Base-by-base conservation (phyloP, 2,797 vertebrate species). In the Leptatherina wallacei region DNA sequence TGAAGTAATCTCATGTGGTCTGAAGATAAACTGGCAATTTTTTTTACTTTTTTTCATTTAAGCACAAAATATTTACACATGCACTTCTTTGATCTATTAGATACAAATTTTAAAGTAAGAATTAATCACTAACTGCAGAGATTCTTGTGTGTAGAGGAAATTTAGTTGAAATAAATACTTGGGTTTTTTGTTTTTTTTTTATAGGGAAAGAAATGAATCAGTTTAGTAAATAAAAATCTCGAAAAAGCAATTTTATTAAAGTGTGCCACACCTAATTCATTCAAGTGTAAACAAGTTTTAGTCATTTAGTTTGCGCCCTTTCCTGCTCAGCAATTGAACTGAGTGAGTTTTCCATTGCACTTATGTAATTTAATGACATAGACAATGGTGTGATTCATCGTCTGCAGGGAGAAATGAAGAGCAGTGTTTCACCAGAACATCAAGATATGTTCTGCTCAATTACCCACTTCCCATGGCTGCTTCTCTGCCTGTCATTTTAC, bases 341-440 rank as follows among this genome's bases (percentile, higher is more conserved):
- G 85, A 92, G 83, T 79, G 80, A 83, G 69, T 91, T 91, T 86
- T 91, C 79, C 83, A 59, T 67, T 73, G 85, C 65, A 75, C 87
- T 92, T 85, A 87, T 92, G 76, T 81, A 81, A 88, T 93, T 89
- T 90, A 80, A 66, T 78, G 85, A 84, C 74, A 87, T 76, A 73
- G 85, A 93, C 89, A 94, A 90, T 91, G 73, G 61, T 64, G 63
- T 82, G 85, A 91, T 93, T 94, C 86, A 93, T 91, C 81, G 84
- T 75, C 62, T 69, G 78, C 65, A 33, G 82, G 65, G 61, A 82
- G 75, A 71, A 62, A 80, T 71, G 54, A 68, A 78, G 64, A 84
- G 80, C 73, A 40, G 60, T 72, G 86, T 84, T 88, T 78, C 77
- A 82, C 75, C 75, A 83, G 79, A 90, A 87, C 88, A 91, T 91